Percentiles rank a stretch among this genome's conserved stretches.
These are phyloP conservation scores for Gadopsis marmoratus DNA, from an alignment of 2,797 vertebrate genomes.

Conservation along the genomic window DNA sequence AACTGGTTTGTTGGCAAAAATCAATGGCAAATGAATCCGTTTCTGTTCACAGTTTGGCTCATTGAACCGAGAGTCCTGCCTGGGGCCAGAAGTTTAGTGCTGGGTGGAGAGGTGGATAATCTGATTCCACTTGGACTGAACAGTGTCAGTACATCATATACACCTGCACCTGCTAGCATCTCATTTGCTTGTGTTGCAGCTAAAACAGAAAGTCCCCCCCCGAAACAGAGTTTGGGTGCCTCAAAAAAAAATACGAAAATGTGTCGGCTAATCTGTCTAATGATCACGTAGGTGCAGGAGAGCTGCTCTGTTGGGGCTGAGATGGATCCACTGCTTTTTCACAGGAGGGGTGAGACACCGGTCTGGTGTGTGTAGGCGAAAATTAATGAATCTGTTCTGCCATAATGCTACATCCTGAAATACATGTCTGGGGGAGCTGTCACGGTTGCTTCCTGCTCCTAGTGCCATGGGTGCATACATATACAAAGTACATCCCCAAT, in stretches of 20 bases:
- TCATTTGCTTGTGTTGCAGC: neutral
- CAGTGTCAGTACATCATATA: neutral
- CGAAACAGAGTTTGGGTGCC: neutral
- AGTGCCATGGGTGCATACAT: neutral
- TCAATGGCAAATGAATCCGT: conserved; percentile 48
- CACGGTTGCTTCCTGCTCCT: neutral
- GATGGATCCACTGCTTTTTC: neutral
- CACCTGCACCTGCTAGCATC: neutral
- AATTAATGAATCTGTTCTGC: neutral
- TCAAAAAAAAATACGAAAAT: neutral
- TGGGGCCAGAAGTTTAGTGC: conserved; percentile 36
- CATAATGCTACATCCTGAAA: conserved; percentile 31
- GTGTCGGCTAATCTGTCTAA: neutral
- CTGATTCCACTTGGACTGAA: neutral
- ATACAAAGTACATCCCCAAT: neutral
- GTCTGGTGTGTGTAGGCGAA: conserved; percentile 2
- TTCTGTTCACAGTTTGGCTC: conserved; percentile 56
- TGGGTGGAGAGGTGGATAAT: conserved; percentile 20
- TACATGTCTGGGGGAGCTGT: conserved; percentile 12
- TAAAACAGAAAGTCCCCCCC: neutral
- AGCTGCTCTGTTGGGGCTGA: neutral
- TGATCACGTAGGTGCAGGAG: neutral
- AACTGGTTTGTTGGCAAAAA: conserved; percentile 34
- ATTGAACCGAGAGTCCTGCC: conserved; percentile 44
- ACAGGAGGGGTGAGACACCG: neutral